phyloP scores from a whole-genome alignment of 2,797 vertebrate species.

The Dromococcyx pavoninus region DNA sequence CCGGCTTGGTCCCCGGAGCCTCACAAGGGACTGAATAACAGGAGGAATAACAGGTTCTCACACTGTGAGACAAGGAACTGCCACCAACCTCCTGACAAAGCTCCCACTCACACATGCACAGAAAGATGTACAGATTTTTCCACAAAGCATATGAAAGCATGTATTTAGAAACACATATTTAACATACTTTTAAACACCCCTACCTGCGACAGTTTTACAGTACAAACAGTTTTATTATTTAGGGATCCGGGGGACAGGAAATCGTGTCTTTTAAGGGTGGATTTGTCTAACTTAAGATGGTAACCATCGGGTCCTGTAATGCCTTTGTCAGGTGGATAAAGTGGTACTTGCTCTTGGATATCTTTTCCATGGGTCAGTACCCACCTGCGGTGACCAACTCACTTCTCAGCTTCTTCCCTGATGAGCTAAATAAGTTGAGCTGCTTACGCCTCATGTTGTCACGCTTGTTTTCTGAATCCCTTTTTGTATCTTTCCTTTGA shows the following conservation, averaged over 20 bases:
- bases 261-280: background rate
- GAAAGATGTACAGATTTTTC: constrained; percentile 8
- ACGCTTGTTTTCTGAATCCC: constrained; percentile 34
- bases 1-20: background rate
- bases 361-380: constrained; percentile 31
- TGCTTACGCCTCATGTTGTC: constrained; percentile 36
- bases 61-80: background rate
- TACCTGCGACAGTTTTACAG: constrained; percentile 1
- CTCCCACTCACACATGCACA: constrained; percentile 31
- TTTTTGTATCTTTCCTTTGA: constrained; percentile 62
- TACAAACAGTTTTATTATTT: constrained; percentile 22
- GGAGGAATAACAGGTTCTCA: background rate
- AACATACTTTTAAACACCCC: background rate
- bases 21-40: background rate
- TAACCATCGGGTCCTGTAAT: background rate
- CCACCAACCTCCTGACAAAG: background rate
- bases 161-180: constrained; percentile 23
- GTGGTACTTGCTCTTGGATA: background rate
- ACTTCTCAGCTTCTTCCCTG: constrained; percentile 13
- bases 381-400: constrained; percentile 11
- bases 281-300: constrained; percentile 32
- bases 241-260: background rate
- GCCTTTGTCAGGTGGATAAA: constrained; percentile 24
- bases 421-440: constrained; percentile 45
- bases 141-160: background rate